Base-by-base conservation (phyloP, 2,888 invertebrate genomes). In the Teleiodes luculella region DNA sequence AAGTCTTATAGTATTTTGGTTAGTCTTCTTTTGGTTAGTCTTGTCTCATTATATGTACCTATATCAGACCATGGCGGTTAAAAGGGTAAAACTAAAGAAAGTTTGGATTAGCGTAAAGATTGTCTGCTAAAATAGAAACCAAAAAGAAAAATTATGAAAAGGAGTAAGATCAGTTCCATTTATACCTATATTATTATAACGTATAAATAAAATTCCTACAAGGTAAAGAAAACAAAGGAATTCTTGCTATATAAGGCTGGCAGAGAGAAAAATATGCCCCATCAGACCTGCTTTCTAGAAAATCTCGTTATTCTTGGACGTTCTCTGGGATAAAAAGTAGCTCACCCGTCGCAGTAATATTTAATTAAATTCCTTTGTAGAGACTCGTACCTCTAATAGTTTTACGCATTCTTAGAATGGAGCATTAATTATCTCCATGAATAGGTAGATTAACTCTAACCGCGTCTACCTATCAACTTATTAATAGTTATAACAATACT, bases 321-420 rank as follows among this genome's bases (percentile, higher is more conserved):
- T 67, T 65, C 57, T 66, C 67, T 67, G 57, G 63, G 57, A 61
- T 59, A 73, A 72, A 72, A 72, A 72, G 67, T 64, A 68, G 65
- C 58, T 63, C 36, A 39, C 30, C 30, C 54, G 64, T 62, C 64
- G 61, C 57, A 53, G 55, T 59, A 67, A 62, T 64, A 62, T 72
- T 73, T 78, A 78, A 80, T 80, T 78, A 77, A 80, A 80, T 77
- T 80, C 72, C 63, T 73, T 65, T 59, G 55, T 52, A 55, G 53
- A 50, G 50, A 37, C n/a, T n/a, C n/a, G n/a, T 24, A 28, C 6
- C 56, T 60, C 57, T 62, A 55, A 63, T 58, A 61, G 39, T 35
- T 57, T 54, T 61, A 55, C 53, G 57, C 41, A 20, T 16, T 20
- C 3, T 10, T 41, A 18, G 1, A 8, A 2, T 10, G 20, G 41